A percentile compares a stretch with the other conserved stretches of the same genome.
phyloP scores from a whole-genome alignment of 2,888 invertebrate genomes.

The Andrena dorsata region DNA sequence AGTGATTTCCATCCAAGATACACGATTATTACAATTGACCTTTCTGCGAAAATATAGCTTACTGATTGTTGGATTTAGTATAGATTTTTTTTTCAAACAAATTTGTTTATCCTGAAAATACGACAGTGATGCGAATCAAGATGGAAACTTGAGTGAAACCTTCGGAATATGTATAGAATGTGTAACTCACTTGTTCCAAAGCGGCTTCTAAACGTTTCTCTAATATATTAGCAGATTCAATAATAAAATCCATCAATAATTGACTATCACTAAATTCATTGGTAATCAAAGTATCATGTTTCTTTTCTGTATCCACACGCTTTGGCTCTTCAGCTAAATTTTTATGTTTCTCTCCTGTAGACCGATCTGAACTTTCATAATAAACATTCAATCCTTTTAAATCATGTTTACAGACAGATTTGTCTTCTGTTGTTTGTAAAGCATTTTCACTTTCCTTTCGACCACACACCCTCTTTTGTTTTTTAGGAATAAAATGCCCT shows the following conservation, averaged over 20 bases:
- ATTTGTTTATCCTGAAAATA: slow-evolving; percentile 77
- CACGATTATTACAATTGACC: slow-evolving; percentile 60
- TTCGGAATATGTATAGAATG: background rate
- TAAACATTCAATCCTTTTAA: background rate
- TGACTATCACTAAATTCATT: slow-evolving; percentile 53
- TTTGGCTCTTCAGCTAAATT: slow-evolving; percentile 5
- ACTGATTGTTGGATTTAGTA: slow-evolving; percentile 72
- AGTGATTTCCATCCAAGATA: slow-evolving; percentile 74
- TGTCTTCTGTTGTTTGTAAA: background rate
- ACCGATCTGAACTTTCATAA: background rate
- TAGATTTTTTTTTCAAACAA: slow-evolving; percentile 73
- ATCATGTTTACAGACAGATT: background rate
- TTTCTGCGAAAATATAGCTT: slow-evolving; percentile 66
- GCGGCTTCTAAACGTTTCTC: slow-evolving; percentile 80
- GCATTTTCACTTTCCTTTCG: slow-evolving; percentile 70
- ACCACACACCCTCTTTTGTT: slow-evolving; percentile 30
- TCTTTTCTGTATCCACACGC: background rate
- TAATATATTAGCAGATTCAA: slow-evolving; percentile 50
- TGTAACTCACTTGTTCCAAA: slow-evolving; percentile 75
- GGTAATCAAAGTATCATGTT: background rate
- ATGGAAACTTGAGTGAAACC: background rate
- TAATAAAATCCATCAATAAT: slow-evolving; percentile 61
- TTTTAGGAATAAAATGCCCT: slow-evolving; percentile 68
- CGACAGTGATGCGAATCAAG: background rate
- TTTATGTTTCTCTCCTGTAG: background rate